A percentile compares a stretch with the other conserved stretches of the same genome.
Evolutionary conservation across 2,113 vertebrate species (phyloP).

Genomic region (Ia io): DNA sequence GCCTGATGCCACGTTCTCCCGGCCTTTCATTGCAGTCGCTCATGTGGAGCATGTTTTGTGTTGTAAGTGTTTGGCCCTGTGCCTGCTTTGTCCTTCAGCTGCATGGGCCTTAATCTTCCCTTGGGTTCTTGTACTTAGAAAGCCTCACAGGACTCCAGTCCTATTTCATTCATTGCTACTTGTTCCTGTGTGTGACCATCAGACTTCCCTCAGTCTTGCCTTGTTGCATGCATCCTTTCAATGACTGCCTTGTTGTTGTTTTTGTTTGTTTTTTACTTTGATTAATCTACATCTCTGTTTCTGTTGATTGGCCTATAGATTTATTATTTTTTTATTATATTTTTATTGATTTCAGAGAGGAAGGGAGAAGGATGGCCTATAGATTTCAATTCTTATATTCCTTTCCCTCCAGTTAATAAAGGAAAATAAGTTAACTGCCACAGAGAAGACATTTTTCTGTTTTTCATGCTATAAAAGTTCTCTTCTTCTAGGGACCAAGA

Average conservation of each 20-base stretch:
- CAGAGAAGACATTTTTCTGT: not conserved
- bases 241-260: not conserved
- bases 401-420: constrained; percentile 42
- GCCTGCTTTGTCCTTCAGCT: not conserved
- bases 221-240: not conserved
- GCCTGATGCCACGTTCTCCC: not conserved
- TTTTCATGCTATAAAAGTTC: not conserved
- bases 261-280: constrained; percentile 1
- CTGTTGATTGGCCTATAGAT: constrained; percentile 25
- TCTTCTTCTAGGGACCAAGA: not conserved
- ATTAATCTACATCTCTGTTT: constrained; percentile 35
- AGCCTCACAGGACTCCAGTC: too few relatives aligned
- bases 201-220: not conserved
- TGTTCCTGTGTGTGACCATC: not conserved
- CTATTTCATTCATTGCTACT: too few relatives aligned
- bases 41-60: constrained; percentile 9
- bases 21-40: not conserved
- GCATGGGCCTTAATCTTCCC: not conserved
- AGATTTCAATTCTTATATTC: constrained; percentile 38
- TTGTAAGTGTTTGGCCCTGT: not conserved
- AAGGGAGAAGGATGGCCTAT: too few relatives aligned
- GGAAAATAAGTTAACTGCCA: constrained; percentile 2
- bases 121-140: not conserved
- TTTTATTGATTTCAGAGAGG: too few relatives aligned
- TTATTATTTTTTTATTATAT: too few relatives aligned